These are phyloP conservation scores for Troglohyphantes excavatus DNA, from an alignment of 2,888 invertebrate genomes.

Conservation along the genomic window DNA sequence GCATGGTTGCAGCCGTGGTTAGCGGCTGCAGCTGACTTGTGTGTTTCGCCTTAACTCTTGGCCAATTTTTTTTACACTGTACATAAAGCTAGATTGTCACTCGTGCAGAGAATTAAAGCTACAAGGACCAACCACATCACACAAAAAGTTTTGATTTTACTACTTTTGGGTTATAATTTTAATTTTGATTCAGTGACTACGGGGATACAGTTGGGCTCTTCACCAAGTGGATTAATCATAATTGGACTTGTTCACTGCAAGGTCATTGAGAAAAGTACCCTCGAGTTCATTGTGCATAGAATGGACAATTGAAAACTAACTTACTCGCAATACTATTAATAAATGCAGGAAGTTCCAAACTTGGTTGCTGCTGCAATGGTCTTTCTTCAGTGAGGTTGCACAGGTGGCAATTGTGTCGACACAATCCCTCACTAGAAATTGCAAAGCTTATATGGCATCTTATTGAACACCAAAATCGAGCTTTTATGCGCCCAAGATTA, in stretches of 20 bases:
- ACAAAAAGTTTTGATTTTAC: conserved; percentile 74
- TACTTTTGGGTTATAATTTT: conserved; percentile 32
- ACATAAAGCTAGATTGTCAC: conserved; percentile 77
- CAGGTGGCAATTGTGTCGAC: no score
- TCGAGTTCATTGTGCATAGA: no score
- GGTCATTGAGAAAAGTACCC: no score
- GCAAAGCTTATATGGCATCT: no score
- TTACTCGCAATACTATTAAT: no score
- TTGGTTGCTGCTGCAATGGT: no score
- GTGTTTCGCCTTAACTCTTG: conserved; percentile 23
- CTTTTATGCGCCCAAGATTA: no score
- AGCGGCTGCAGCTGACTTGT: conserved; percentile 34
- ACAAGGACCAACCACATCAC: conserved; percentile 72
- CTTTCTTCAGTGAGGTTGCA: no score
- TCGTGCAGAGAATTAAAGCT: conserved; percentile 67
- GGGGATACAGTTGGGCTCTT: background rate
- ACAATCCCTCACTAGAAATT: no score
- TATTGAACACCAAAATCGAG: no score
- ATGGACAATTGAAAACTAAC: no score
- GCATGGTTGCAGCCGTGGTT: conserved; percentile 38
- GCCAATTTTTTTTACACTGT: conserved; percentile 54
- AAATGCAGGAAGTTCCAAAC: no score
- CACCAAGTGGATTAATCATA: background rate
- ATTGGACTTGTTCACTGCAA: background rate
- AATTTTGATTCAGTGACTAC: conserved; percentile 59